Evolutionary conservation across 2,797 vertebrate genomes (phyloP), one percentile per base, ranked within the genome.

Genomic region (Siniperca scherzeri): DNA sequence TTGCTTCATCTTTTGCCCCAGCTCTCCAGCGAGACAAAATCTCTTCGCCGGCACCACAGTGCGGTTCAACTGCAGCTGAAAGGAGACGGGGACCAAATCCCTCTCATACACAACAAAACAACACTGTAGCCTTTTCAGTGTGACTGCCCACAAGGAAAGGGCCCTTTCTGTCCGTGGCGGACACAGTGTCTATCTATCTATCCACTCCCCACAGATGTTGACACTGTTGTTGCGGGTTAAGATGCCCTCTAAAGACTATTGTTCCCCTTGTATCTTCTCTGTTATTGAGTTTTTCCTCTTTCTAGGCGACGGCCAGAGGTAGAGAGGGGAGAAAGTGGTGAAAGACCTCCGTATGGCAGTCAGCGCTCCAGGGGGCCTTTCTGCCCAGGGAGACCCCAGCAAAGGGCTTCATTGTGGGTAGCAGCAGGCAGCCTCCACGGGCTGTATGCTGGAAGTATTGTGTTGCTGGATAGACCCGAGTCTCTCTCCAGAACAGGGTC

Each of bases 171-270:
- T 87, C 78, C 17, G 25, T 22, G 87, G 85, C 67, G 83, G 95
- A 96, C 95, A 95, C 95, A 82, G 91, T 90, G 90, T 94, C 93
- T 86, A 70, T 94, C 90, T 93, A 78, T 91, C 91, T 73, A 86
- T 89, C 78, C 67, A 62, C 86, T 91, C 92, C 94, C 89, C 97
- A 97, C 97, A 98, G 97, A 98, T 98, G 98, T 97, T 97, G 97
- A 97, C 97, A 96, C 96, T 97, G 94, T 96, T 95, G 94, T 91
- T 80, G 94, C 90, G 95, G 96, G 96, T 97, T 97, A 97, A 98
- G 96, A 97, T 96, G 94, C 95, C 95, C 96, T 96, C 96, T 97
- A 97, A 97, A 97, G 97, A 93, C 96, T 94, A 97, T 98, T 97
- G 97, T 97, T 96, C 96, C 94, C 91, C 96, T 96, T 97, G 95